phyloP scores from a whole-genome alignment of 92 coral and sea anemone genomes.

The Epizoanthus illoricatus region DNA sequence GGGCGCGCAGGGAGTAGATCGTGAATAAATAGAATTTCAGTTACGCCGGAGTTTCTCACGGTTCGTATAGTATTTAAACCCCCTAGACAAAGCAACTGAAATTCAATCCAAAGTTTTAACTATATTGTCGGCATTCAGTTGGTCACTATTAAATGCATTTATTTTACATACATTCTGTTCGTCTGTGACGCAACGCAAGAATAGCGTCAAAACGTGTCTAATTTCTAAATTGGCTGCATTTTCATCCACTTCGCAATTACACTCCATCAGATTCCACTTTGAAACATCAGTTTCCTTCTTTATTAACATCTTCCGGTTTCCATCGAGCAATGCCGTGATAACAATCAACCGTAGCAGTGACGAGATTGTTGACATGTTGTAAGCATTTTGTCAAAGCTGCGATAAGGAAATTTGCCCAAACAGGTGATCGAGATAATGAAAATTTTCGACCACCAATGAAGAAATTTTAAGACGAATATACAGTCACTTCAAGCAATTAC shows the following conservation, averaged over 20 bases:
- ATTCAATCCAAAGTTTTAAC: constrained; percentile 16
- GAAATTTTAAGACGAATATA: not conserved
- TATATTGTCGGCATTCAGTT: not conserved
- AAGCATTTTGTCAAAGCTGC: not conserved
- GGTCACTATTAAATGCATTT: not conserved
- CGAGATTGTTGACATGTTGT: constrained; percentile 4
- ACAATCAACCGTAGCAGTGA: not conserved
- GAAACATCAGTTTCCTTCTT: constrained; percentile 20
- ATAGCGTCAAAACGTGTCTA: not conserved
- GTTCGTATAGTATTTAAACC: not conserved
- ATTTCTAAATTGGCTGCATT: not conserved
- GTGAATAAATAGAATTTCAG: no score
- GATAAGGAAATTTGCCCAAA: constrained; percentile 7
- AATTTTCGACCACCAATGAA: not conserved
- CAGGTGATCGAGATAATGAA: not conserved
- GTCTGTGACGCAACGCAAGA: not conserved
- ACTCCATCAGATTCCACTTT: not conserved
- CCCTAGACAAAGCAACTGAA: constrained; percentile 25
- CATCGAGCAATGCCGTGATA: constrained; percentile 12
- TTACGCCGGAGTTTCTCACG: constrained; percentile 16
- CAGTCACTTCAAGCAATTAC: not conserved
- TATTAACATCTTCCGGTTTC: constrained; percentile 21
- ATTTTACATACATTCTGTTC: not conserved
- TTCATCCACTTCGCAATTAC: not conserved
- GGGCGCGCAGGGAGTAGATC: not conserved